A percentile compares a stretch with the other conserved stretches of the same genome.
Evolutionary conservation across 2,797 vertebrate genomes (phyloP).

Genomic region (Leontocebus nigricollis): DNA sequence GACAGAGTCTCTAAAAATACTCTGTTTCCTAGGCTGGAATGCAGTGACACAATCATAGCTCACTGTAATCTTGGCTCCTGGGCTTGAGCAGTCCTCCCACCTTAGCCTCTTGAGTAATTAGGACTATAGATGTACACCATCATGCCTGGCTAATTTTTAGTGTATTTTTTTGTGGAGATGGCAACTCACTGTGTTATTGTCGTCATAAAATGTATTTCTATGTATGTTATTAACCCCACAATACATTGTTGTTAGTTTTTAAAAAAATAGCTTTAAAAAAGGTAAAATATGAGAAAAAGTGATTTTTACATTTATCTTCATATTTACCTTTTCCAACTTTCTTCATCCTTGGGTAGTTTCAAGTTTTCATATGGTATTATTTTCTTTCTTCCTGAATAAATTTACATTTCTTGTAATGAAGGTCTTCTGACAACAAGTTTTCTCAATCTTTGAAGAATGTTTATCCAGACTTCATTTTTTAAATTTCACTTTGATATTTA

Average conservation of each 20-base stretch:
- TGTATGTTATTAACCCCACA: not conserved
- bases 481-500: not conserved
- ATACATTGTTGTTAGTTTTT: not conserved
- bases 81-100: too few species aligned
- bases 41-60: too few species aligned
- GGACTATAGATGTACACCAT: too few species aligned
- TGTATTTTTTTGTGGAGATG: too few species aligned
- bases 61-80: too few species aligned
- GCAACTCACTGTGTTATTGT: not conserved
- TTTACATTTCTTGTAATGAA: constrained; percentile 18
- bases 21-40: too few species aligned
- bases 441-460: not conserved
- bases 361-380: constrained; percentile 9
- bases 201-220: not conserved
- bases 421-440: not conserved
- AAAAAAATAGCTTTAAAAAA: not conserved
- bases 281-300: constrained; percentile 7
- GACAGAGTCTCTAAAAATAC: too few species aligned
- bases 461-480: not conserved
- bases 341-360: not conserved
- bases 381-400: not conserved
- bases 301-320: not conserved
- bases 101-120: too few species aligned
- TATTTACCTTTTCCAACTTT: not conserved
- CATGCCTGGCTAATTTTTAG: too few species aligned